Evolutionary conservation across 1,140 invertebrate species (phyloP), one percentile per base, ranked within the genome.

Genomic region (Neotoxoptera formosana): DNA sequence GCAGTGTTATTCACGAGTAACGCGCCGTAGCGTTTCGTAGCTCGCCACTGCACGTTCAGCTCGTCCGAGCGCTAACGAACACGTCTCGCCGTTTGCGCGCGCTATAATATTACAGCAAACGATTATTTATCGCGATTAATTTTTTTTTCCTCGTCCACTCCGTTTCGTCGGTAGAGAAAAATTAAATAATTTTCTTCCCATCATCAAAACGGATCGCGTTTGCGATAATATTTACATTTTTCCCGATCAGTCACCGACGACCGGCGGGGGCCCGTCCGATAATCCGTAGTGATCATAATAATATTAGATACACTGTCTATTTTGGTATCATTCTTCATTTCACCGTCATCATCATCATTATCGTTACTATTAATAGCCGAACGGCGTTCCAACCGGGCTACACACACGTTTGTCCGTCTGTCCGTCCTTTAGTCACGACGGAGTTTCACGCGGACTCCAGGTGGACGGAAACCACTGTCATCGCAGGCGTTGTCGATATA

Each of bases 1-100:
- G 20, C 48, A 21, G 51, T 56, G 88, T 89, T 89, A 93, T 93
- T 93, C 91, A 93, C 91, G 91, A 93, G 91, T 86, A 41, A 48
- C n/a, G 76, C 91, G 81, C 23, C 48, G 91, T 93, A 30, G 89
- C 53, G 89, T 67, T n/a, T 36, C 36, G 9, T 90, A 30, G 84
- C 23, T 7, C 9, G 21, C 30, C 23, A 30, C 84, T 41, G 36
- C 7, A 36, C 53, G 36, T 34, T 30, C 60, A 90, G 88, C 89
- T 60, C 36, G 25, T 90, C 25, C 36, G 48, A 48, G 47, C 48
- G n/a, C 36, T 25, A 30, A 1, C 84, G 11, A 25, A 86, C 84
- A 47, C 84, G 84, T n/a, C 17, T 7, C n/a, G 7, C 51, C 6
- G n/a, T 25, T 90, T 45, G 53, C 89, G 89, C 89, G 89, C 89